Evolutionary conservation across 2,888 invertebrate species (phyloP), one percentile per base, ranked within the genome.

Genomic region (Phengaris alcon): DNA sequence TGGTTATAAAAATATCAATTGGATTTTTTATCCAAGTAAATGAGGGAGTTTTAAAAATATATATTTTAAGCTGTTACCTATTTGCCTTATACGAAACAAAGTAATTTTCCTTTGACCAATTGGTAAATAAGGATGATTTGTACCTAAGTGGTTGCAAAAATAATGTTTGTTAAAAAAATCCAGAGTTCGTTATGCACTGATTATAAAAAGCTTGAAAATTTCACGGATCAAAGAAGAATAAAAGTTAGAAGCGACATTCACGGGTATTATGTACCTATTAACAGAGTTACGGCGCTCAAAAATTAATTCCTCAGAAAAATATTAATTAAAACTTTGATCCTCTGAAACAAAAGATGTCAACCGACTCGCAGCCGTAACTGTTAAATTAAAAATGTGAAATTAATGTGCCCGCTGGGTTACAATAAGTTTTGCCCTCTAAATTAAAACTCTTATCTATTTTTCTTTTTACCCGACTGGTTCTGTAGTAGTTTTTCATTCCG

Each of bases 261-360:
- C 52, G 72, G 35, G 35, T 35, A 35, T 35, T 35, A 35, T 22
- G 12, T 54, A 22, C 22, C 22, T 22, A 12, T 72, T 54, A 54
- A 72, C 52, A 13, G 12, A 35, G 35, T 54, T 54, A 12, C 22
- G 51, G 70, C 22, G 52, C 13, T 72, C 72, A 72, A 72, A 22
- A 35, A 35, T 54, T 72, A 35, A 72, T 54, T 52, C 35, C 52
- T 35, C 12, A 9, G 9, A 72, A 72, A 54, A 72, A 72, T 22
- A 52, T 64, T 52, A 54, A 72, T 72, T 54, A 52, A 54, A 72
- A 72, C 52, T 72, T 72, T 72, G 72, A 72, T 52, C 72, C 72
- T 22, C 44, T 9, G 68, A 74, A 72, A 72, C 72, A 54, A 35
- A 72, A 52, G 54, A 72, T 6, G 5, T 6, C 6, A 10, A 12